Conservation (phyloP, 2,888 invertebrate species). For the Frankliniella fusca region DNA sequence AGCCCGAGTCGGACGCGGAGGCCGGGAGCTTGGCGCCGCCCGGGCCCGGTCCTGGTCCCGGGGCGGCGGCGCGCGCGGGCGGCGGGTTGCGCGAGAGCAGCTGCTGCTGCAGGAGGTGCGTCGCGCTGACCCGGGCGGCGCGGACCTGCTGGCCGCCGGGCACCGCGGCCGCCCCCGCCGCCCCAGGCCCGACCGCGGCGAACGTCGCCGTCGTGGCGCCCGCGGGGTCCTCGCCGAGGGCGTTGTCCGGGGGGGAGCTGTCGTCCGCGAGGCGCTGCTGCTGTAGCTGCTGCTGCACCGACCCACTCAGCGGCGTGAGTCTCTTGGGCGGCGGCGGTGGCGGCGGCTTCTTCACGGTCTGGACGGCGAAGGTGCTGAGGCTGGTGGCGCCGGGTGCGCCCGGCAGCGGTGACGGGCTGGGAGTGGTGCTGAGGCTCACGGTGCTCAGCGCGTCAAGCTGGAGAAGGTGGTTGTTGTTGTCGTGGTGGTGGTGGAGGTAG, state of each 20-base stretch:
- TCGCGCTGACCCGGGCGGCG: neutral
- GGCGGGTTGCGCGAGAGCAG: neutral
- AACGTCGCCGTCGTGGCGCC: neutral
- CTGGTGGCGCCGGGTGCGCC: neutral
- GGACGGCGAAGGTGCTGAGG: neutral
- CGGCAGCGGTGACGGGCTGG: neutral
- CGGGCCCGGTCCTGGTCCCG: neutral
- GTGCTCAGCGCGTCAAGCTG: neutral
- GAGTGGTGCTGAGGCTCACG: neutral
- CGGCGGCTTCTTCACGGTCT: neutral
- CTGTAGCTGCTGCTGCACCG: conserved; percentile 47
- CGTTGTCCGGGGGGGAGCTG: too few species aligned
- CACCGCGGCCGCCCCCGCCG: neutral
- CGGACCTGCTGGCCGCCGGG: conserved; percentile 29
- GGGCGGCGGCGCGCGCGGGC: neutral
- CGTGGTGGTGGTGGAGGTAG: neutral
- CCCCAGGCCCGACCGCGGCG: neutral
- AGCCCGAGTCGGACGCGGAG: conserved; percentile 34
- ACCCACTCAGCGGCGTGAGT: conserved; percentile 42
- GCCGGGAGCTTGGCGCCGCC: conserved; percentile 36
- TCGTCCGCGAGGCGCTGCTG: conserved; percentile 41
- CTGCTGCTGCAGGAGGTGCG: conserved; percentile 9
- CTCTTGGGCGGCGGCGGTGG: neutral
- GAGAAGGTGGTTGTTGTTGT: neutral
- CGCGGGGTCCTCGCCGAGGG: too few species aligned